phyloP scores from a whole-genome alignment of 2,113 vertebrate genomes.

The Collichthys lucidus region DNA sequence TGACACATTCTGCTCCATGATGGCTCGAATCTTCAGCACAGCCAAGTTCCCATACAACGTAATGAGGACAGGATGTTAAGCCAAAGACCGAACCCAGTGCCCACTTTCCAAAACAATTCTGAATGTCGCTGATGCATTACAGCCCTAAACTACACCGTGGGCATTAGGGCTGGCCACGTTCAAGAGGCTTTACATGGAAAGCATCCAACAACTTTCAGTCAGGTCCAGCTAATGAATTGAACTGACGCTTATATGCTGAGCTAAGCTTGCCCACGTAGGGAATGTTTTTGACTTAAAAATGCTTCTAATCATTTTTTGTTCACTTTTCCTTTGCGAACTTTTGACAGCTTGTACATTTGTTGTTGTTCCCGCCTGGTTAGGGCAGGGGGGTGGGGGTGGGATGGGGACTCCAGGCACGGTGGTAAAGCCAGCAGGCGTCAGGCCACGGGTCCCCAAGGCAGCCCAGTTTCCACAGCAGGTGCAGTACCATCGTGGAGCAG shows the following conservation, averaged over 20 bases:
- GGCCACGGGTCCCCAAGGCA: slow-evolving; percentile 51
- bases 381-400: too few species aligned
- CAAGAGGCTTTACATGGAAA: slow-evolving; percentile 26
- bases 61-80: slow-evolving; percentile 55
- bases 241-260: slow-evolving; percentile 7
- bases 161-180: slow-evolving; percentile 12
- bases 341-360: slow-evolving; percentile 56
- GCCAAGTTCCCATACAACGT: slow-evolving; percentile 56
- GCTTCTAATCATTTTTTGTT: slow-evolving; percentile 37
- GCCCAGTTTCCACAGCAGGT: slow-evolving; percentile 78
- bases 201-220: slow-evolving; percentile 41
- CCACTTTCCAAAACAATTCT: slow-evolving; percentile 65
- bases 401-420: slow-evolving; percentile 1
- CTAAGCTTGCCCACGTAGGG: slow-evolving; percentile 9
- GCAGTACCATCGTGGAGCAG: slow-evolving; percentile 56
- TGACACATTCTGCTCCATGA: slow-evolving; percentile 52
- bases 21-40: slow-evolving; percentile 25
- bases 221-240: slow-evolving; percentile 44
- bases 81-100: slow-evolving; percentile 46
- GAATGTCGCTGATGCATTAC: slow-evolving; percentile 38
- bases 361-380: slow-evolving; percentile 31
- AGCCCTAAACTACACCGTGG: slow-evolving; percentile 36
- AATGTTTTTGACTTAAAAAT: slow-evolving; percentile 45
- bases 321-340: slow-evolving; percentile 25
- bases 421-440: slow-evolving; percentile 46